These are phyloP conservation scores for Lymantria monacha DNA, from an alignment of 2,888 invertebrate species.

Conservation along the genomic window DNA sequence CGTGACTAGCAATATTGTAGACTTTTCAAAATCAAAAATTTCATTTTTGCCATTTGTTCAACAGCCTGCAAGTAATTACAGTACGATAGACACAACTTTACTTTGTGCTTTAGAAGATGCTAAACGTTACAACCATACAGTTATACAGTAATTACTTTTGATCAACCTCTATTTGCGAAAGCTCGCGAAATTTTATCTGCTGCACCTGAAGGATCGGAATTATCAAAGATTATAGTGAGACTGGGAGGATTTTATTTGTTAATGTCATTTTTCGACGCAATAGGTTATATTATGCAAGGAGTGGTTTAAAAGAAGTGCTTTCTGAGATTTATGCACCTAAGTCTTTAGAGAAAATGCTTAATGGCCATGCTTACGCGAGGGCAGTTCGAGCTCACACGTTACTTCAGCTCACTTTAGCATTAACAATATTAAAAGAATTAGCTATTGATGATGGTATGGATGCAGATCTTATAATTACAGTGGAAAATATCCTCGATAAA, in stretches of 20 bases:
- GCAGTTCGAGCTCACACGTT: slow-evolving; percentile 43
- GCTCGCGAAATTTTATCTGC: slow-evolving; percentile 41
- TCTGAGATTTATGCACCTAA: slow-evolving; percentile 34
- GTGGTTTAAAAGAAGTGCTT: slow-evolving; percentile 37
- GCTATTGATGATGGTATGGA: slow-evolving; percentile 26
- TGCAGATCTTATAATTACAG: slow-evolving; percentile 10
- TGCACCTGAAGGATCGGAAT: slow-evolving; percentile 17
- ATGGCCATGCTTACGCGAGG: slow-evolving; percentile 38
- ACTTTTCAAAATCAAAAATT: slow-evolving; percentile 21
- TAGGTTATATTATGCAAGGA: slow-evolving; percentile 41
- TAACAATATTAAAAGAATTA: slow-evolving; percentile 35
- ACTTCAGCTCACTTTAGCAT: slow-evolving; percentile 42
- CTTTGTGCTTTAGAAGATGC: slow-evolving; percentile 21
- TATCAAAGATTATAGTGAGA: slow-evolving; percentile 22
- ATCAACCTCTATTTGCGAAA: slow-evolving; percentile 43
- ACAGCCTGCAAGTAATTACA: slow-evolving; percentile 26
- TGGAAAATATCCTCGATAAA: slow-evolving; percentile 5
- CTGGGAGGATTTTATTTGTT: slow-evolving; percentile 42
- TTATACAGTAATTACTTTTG: slow-evolving; percentile 43
- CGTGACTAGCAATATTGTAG: slow-evolving; percentile 4
- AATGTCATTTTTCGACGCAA: slow-evolving; percentile 38
- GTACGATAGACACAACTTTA: slow-evolving; percentile 25
- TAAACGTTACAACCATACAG: slow-evolving; percentile 29
- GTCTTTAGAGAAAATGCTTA: slow-evolving; percentile 37
- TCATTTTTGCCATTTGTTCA: slow-evolving; percentile 25